Evolutionary conservation across 1,140 invertebrate species (phyloP).

Genomic region (Xylocopa sonorina): DNA sequence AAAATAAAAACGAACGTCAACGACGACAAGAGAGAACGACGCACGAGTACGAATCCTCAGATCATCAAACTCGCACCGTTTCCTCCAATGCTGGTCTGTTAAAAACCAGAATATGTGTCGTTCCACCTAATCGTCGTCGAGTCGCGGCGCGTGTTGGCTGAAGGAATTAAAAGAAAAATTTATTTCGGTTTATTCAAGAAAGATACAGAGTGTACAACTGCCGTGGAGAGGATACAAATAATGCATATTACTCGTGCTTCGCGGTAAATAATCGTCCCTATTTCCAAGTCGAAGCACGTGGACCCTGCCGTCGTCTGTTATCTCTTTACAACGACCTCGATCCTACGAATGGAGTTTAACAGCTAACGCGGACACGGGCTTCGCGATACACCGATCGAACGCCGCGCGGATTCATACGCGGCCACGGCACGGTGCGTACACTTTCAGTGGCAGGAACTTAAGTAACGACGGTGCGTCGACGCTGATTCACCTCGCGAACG

Average conservation of each 20-base stretch:
- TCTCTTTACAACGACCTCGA: conserved; percentile 46
- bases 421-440: not conserved
- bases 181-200: conserved; percentile 75
- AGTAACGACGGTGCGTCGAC: conserved; percentile 9
- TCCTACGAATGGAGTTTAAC: conserved; percentile 41
- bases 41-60: too few relatives aligned
- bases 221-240: conserved; percentile 61
- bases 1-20: conserved; percentile 31
- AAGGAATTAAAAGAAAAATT: conserved; percentile 74
- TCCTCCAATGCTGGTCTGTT: too few relatives aligned
- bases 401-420: conserved; percentile 7
- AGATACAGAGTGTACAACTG: conserved; percentile 71
- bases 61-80: too few relatives aligned
- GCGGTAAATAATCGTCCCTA: conserved; percentile 54
- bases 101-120: not conserved
- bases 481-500: not conserved
- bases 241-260: conserved; percentile 57
- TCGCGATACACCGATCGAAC: conserved; percentile 42
- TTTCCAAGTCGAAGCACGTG: conserved; percentile 50
- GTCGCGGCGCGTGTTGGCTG: conserved; percentile 36
- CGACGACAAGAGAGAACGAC: conserved; percentile 19
- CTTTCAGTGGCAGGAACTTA: conserved; percentile 20
- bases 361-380: conserved; percentile 42
- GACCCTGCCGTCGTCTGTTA: conserved; percentile 44
- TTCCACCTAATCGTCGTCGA: not conserved